Percentiles rank a stretch among this genome's conserved stretches.
These are phyloP conservation scores for Clarias fuscus DNA, from an alignment of 2,797 vertebrate genomes.

Conservation along the genomic window DNA sequence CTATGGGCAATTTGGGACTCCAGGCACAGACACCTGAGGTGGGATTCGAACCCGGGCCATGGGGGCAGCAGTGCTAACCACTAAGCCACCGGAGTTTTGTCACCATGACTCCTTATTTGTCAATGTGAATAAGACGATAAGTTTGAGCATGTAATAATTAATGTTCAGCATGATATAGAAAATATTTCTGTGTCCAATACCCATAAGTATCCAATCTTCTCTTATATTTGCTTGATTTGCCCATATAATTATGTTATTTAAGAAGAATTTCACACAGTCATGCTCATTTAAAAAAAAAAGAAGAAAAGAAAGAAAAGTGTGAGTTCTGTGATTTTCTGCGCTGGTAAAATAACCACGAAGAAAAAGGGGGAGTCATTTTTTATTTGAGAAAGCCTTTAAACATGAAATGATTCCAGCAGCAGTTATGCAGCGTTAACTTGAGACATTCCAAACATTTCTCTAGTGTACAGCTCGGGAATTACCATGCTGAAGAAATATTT, in stretches of 20 bases:
- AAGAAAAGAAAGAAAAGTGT: background rate
- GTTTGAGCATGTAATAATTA: background rate
- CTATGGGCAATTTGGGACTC: too few relatives aligned
- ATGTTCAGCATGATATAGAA: background rate
- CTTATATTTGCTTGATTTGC: background rate
- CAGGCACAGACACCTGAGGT: too few relatives aligned
- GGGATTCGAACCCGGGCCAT: too few relatives aligned
- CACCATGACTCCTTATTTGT: background rate
- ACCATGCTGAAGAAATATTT: constrained; percentile 36
- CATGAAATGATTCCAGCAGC: constrained; percentile 41
- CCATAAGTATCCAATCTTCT: background rate
- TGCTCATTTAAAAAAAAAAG: background rate
- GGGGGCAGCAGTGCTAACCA: too few relatives aligned
- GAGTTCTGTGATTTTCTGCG: background rate
- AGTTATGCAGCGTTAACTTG: constrained; percentile 33
- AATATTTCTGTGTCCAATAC: background rate
- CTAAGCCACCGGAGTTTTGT: background rate
- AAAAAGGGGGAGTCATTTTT: background rate
- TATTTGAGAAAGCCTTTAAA: constrained; percentile 51
- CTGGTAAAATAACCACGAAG: constrained; percentile 16
- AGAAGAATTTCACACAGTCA: background rate
- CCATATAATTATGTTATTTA: background rate
- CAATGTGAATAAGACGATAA: background rate
- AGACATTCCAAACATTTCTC: constrained; percentile 36
- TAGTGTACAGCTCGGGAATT: constrained; percentile 35